Conservation (phyloP, 2,113 vertebrate genomes). For the Antigone vipio region DNA sequence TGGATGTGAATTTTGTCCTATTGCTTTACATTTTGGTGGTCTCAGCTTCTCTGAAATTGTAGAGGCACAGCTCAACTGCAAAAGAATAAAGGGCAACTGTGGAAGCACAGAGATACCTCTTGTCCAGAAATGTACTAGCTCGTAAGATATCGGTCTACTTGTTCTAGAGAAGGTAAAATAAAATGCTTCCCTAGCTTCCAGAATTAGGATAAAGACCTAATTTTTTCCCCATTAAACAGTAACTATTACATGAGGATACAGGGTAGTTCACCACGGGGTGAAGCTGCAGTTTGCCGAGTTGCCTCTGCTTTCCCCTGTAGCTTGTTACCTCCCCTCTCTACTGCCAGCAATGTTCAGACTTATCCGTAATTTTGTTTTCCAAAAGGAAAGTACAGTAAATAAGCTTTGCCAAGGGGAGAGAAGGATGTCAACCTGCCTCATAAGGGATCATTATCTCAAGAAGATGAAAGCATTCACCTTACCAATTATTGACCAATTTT, state of each 20-base stretch:
- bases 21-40: not conserved
- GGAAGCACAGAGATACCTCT: not conserved
- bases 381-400: not conserved
- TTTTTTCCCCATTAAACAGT: not conserved
- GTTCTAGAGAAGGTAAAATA: too few species aligned
- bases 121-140: not conserved
- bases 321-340: not conserved
- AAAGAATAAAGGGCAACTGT: fast-evolving
- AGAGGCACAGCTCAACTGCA: not conserved
- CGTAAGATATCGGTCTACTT: not conserved
- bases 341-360: not conserved
- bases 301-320: not conserved
- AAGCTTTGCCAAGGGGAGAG: not conserved
- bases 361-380: not conserved
- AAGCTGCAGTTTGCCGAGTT: not conserved
- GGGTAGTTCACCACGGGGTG: not conserved
- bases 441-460: not conserved
- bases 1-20: not conserved
- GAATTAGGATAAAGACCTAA: not conserved
- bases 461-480: not conserved
- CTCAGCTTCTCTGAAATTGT: not conserved
- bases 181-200: not conserved
- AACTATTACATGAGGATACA: not conserved
- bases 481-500: not conserved
- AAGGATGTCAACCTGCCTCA: not conserved